phyloP scores from a whole-genome alignment of 2,113 vertebrate genomes.

The Herpailurus yagouaroundi region DNA sequence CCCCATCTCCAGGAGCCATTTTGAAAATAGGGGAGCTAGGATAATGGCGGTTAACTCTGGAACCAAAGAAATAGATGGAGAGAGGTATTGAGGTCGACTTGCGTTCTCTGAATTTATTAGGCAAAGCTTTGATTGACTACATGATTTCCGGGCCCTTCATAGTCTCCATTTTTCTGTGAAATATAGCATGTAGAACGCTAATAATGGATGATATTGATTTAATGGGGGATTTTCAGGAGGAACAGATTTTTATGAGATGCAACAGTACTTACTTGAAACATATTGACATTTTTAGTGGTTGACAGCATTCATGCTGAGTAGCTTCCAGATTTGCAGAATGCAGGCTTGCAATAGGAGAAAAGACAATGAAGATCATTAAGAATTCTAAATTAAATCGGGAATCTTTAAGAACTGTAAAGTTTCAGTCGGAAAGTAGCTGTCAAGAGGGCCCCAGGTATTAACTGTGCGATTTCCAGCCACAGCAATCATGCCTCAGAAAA shows the following conservation, averaged over 20 bases:
- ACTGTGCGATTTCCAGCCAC: not conserved
- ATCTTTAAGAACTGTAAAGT: constrained; percentile 31
- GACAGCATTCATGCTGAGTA: not conserved
- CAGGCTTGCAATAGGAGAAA: not conserved
- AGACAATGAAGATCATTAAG: constrained; percentile 30
- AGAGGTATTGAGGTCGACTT: constrained; percentile 5
- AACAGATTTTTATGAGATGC: constrained; percentile 59
- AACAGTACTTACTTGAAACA: constrained; percentile 57
- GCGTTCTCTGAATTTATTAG: not conserved
- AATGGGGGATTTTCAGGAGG: constrained; percentile 21
- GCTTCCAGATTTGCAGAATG: constrained; percentile 51
- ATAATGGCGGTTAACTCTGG: not conserved
- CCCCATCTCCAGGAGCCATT: not conserved
- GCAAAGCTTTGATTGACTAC: constrained; percentile 50
- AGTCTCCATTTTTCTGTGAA: constrained; percentile 46
- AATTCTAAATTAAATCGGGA: constrained; percentile 45
- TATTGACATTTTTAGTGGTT: constrained; percentile 61
- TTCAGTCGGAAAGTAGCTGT: constrained; percentile 1
- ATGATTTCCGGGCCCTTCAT: not conserved
- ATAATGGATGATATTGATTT: constrained; percentile 61
- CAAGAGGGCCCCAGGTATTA: not conserved
- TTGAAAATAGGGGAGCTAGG: not conserved
- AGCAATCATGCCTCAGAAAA: constrained; percentile 28
- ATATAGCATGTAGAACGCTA: constrained; percentile 41
- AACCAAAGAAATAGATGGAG: not conserved